phyloP scores from a whole-genome alignment of 2,797 vertebrate genomes.

The Sciurus vulgaris region DNA sequence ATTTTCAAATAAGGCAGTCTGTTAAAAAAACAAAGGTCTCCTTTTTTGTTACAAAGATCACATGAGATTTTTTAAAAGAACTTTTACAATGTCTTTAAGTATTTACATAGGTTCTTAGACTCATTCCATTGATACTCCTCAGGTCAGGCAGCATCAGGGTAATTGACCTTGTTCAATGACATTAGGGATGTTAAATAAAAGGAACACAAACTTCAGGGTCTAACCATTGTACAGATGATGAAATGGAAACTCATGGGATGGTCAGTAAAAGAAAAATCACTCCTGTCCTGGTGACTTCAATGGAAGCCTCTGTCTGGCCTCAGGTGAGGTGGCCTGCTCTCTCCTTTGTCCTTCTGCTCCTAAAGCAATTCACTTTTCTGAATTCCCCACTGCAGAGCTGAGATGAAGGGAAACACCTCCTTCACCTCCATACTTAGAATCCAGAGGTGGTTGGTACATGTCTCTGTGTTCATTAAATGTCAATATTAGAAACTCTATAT shows the following conservation, averaged over 20 bases:
- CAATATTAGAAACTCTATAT: conserved; percentile 7
- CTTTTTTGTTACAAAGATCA: neutral
- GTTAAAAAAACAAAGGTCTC: neutral
- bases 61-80: neutral
- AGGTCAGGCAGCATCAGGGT: neutral
- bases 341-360: neutral
- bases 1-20: conserved; percentile 11
- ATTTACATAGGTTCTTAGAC: neutral
- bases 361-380: neutral
- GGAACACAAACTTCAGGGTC: neutral
- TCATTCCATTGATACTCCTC: neutral
- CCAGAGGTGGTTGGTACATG: neutral
- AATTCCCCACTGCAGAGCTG: neutral
- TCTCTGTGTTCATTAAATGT: conserved; percentile 19
- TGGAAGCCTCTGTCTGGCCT: neutral
- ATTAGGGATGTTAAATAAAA: neutral
- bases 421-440: neutral
- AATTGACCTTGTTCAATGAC: neutral
- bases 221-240: neutral
- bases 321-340: neutral
- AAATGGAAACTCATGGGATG: neutral
- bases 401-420: neutral
- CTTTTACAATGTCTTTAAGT: neutral
- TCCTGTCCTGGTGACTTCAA: neutral
- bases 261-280: neutral